phyloP scores from a whole-genome alignment of 1,140 invertebrate species.

The Aphaenogaster ashmeadi region DNA sequence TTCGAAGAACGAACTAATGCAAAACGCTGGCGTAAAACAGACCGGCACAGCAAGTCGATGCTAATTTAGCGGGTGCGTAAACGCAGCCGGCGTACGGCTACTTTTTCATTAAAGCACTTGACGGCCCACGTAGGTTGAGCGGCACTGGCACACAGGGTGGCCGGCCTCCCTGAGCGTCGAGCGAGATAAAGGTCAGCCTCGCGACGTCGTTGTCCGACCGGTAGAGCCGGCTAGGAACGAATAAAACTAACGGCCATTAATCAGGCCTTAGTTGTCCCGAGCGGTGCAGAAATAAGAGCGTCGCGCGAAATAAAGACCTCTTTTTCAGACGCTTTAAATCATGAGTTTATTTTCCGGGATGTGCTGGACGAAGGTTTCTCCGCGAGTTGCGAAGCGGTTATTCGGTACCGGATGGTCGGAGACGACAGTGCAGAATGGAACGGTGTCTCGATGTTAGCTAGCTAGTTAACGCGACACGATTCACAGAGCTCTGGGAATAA shows the following conservation, averaged over 20 bases:
- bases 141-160: conserved; percentile 33
- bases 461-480: conserved; percentile 59
- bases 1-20: conserved; percentile 32
- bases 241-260: conserved; percentile 85
- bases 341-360: conserved; percentile 81
- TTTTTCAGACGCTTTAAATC: conserved; percentile 83
- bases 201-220: conserved; percentile 49
- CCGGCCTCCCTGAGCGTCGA: conserved; percentile 24
- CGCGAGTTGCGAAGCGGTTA: conserved; percentile 34
- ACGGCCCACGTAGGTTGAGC: conserved; percentile 33
- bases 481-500: conserved; percentile 38
- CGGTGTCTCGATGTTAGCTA: conserved; percentile 36
- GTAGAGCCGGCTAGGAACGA: conserved; percentile 71
- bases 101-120: conserved; percentile 63
- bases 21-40: conserved; percentile 21
- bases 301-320: conserved; percentile 82
- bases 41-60: neutral
- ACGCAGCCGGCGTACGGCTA: neutral
- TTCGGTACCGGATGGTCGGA: conserved; percentile 52
- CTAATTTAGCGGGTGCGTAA: conserved; percentile 36
- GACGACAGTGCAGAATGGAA: conserved; percentile 38
- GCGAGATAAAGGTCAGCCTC: conserved; percentile 78
- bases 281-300: conserved; percentile 76
- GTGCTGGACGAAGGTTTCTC: neutral
- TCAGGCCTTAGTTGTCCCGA: conserved; percentile 80